These are phyloP conservation scores for Salvelinus alpinus DNA, from an alignment of 2,113 vertebrate species.

Conservation along the genomic window DNA sequence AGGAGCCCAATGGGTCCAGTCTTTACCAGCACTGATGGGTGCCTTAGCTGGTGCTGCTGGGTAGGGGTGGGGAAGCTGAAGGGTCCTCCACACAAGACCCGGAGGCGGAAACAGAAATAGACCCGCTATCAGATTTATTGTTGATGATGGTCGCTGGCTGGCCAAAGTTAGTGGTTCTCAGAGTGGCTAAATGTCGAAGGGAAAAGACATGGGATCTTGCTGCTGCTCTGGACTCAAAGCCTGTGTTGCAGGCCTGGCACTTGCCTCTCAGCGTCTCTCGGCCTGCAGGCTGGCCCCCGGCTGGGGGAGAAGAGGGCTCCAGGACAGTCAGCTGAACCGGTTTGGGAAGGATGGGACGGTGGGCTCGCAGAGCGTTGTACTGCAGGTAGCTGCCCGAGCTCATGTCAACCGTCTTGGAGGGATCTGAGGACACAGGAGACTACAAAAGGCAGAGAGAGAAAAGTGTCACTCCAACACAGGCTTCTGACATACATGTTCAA, in stretches of 20 bases:
- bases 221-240: constrained; percentile 86
- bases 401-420: constrained; percentile 66
- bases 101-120: constrained; percentile 34
- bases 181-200: constrained; percentile 81
- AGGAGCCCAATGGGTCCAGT: constrained; percentile 68
- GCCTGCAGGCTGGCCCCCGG: constrained; percentile 62
- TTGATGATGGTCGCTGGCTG: constrained; percentile 70
- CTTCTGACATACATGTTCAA: too few relatives aligned
- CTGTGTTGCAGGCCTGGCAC: constrained; percentile 82
- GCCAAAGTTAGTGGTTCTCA: constrained; percentile 81
- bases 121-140: constrained; percentile 58
- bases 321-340: constrained; percentile 73
- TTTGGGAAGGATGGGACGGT: constrained; percentile 79
- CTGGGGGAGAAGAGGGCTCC: constrained; percentile 53
- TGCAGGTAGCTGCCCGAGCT: constrained; percentile 77
- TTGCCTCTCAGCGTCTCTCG: constrained; percentile 77
- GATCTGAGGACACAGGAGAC: constrained; percentile 64
- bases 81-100: constrained; percentile 55
- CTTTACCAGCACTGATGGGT: constrained; percentile 67
- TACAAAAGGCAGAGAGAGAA: constrained; percentile 19
- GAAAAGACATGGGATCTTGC: constrained; percentile 89
- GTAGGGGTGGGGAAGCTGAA: constrained; percentile 55
- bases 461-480: background rate
- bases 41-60: constrained; percentile 75
- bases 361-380: constrained; percentile 78